These are phyloP conservation scores for Phenganax stokvisi DNA, from an alignment of 92 coral and sea anemone species.

Conservation along the genomic window DNA sequence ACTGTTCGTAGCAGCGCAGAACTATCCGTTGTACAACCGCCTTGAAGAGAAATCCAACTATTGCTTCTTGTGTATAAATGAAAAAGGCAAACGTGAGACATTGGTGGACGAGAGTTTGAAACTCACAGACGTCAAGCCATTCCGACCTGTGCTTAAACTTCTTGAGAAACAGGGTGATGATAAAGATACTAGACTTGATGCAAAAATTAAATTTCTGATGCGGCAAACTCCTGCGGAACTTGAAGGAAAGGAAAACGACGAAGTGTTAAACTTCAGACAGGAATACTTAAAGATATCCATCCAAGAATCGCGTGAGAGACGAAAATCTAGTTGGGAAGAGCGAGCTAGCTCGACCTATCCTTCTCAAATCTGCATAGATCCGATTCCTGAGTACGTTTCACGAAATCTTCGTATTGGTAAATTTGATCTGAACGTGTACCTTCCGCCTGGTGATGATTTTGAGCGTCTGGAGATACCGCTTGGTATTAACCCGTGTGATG, in stretches of 20 bases:
- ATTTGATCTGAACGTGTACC: constrained; percentile 70
- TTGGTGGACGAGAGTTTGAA: constrained; percentile 79
- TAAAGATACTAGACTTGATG: constrained; percentile 62
- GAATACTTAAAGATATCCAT: constrained; percentile 65
- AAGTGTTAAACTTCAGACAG: constrained; percentile 75
- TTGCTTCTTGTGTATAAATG: constrained; percentile 80
- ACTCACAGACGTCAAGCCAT: constrained; percentile 76
- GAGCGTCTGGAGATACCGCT: constrained; percentile 79
- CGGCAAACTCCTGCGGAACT: constrained; percentile 85
- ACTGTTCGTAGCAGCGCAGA: constrained; percentile 75
- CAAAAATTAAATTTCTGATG: constrained; percentile 75
- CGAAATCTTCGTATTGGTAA: constrained; percentile 59
- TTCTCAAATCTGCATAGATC: constrained; percentile 56
- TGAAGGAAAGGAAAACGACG: constrained; percentile 75
- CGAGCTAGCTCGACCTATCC: constrained; percentile 86
- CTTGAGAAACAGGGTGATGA: constrained; percentile 69
- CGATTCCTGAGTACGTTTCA: constrained; percentile 55
- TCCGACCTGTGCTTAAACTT: constrained; percentile 81
- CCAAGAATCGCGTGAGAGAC: constrained; percentile 63
- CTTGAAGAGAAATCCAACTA: constrained; percentile 63
- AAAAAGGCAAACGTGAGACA: constrained; percentile 84
- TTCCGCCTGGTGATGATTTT: constrained; percentile 77
- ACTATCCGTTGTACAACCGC: constrained; percentile 71
- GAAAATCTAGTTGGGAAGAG: constrained; percentile 69
- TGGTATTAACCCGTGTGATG: constrained; percentile 67